Evolutionary conservation across 1,140 invertebrate genomes (phyloP), one percentile per base, ranked within the genome.

Genomic region (Lineus longissimus): DNA sequence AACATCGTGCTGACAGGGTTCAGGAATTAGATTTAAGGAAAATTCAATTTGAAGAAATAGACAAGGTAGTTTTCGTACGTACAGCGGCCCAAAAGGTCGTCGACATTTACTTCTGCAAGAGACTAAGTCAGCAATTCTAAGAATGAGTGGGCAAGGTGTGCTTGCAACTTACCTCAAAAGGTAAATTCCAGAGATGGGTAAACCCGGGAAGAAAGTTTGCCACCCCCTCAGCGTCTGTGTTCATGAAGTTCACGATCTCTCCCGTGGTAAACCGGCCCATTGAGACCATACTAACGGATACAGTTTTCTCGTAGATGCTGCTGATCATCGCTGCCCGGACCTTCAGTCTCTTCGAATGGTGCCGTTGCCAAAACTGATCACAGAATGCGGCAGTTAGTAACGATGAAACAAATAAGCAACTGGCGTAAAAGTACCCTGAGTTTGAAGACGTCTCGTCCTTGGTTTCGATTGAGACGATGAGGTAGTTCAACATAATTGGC

Each of bases 201-300:
- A 99, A 96, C 82, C 92, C 95, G 0, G 91, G 89, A 83, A 93
- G 95, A 41, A 95, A 92, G 81, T 97, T 98, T 0, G 95, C 89
- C 67, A 99, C 92, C 70, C 95, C 86, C 74, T 97, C 94, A 0
- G 90, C 90, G 80, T 99, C 97, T 0, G 93, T 95, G 31, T 93
- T 97, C 90, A 98, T 96, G 70, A 95, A 93, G 82, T 98, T 99
- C 0, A 97, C 87, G 29, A 98, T 90, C 84, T 97, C 91, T 1
- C 94, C 93, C 66, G 88, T 85, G 60, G 86, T 88, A 77, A 90
- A 92, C 19, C 71, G 69, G 22, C 74, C 67, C 31, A 76, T 59
- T 1, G 71, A 64, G 6, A 77, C 76, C 54, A 54, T 56, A 43
- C 66, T 73, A 9, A 76, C 71, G 13, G 67, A 68, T 6, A 85